A percentile compares a stretch with the other conserved stretches of the same genome.
Conservation (phyloP, 2,113 vertebrate genomes). For the Nothoprocta perdicaria region DNA sequence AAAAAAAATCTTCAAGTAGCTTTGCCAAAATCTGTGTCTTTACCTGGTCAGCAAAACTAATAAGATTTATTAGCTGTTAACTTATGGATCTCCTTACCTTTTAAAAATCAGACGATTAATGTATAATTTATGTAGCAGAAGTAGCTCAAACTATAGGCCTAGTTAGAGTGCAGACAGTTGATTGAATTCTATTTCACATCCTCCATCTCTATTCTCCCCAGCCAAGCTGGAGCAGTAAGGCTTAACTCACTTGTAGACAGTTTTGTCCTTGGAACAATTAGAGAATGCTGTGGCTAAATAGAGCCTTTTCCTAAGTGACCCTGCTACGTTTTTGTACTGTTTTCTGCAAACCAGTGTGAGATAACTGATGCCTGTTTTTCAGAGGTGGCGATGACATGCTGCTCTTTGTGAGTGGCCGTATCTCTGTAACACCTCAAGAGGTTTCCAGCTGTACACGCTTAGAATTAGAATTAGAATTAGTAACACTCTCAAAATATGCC, state of each 20-base stretch:
- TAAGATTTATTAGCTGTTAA: not conserved
- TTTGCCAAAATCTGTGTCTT: not conserved
- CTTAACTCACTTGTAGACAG: not conserved
- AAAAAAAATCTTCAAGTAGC: not conserved
- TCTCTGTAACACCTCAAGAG: not conserved
- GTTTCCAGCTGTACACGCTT: not conserved
- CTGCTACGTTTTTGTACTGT: not conserved
- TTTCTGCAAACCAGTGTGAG: not conserved
- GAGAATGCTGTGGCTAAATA: not conserved
- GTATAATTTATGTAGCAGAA: not conserved
- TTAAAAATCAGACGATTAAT: not conserved
- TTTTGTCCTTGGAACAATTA: not conserved
- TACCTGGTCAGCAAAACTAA: not conserved
- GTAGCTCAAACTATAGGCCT: not conserved
- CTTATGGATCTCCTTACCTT: not conserved
- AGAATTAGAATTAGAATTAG: not conserved
- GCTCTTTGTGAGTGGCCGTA: not conserved
- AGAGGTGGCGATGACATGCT: not conserved
- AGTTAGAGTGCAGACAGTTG: not conserved
- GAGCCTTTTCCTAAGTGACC: not conserved
- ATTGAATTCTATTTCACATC: not conserved
- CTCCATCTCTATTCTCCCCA: not conserved
- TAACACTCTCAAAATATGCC: not conserved
- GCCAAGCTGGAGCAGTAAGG: not conserved
- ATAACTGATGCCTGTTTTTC: not conserved